Percentiles rank a stretch among this genome's conserved stretches.
phyloP scores from a whole-genome alignment of 2,113 vertebrate genomes.

The Dicrurus megarhynchus region DNA sequence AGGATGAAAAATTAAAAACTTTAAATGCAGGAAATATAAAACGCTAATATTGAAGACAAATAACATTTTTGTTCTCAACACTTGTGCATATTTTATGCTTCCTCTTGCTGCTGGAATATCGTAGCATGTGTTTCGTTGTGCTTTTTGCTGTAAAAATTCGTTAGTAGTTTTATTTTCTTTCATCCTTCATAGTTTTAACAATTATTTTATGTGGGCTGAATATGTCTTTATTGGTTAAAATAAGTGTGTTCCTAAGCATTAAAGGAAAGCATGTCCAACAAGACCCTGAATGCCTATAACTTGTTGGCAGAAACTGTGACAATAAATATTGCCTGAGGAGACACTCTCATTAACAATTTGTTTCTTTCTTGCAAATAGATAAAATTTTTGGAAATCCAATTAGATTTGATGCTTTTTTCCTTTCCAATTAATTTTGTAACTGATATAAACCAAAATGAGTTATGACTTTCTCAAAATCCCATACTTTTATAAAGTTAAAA shows the following conservation, averaged over 20 bases:
- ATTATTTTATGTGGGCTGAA: constrained; percentile 23
- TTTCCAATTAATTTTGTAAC: constrained; percentile 32
- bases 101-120: neutral
- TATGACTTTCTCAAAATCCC: constrained; percentile 6
- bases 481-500: constrained; percentile 46
- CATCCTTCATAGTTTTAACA: neutral
- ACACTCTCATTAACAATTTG: constrained; percentile 40
- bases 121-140: neutral
- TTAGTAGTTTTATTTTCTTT: neutral
- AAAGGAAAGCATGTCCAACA: constrained; percentile 26
- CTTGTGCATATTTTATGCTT: neutral
- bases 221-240: constrained; percentile 35
- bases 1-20: neutral
- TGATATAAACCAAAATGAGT: constrained; percentile 40
- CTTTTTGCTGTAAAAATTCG: neutral
- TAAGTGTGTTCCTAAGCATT: neutral
- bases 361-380: constrained; percentile 11
- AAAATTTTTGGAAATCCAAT: constrained; percentile 11
- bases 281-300: constrained; percentile 20
- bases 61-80: neutral
- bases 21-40: neutral
- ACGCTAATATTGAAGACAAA: neutral
- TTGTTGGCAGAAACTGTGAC: constrained; percentile 35
- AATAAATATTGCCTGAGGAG: constrained; percentile 40
- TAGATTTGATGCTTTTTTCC: constrained; percentile 27